A percentile compares a stretch with the other conserved stretches of the same genome.
These are phyloP conservation scores for Macrophya annulata DNA, from an alignment of 2,888 invertebrate genomes.

Conservation along the genomic window DNA sequence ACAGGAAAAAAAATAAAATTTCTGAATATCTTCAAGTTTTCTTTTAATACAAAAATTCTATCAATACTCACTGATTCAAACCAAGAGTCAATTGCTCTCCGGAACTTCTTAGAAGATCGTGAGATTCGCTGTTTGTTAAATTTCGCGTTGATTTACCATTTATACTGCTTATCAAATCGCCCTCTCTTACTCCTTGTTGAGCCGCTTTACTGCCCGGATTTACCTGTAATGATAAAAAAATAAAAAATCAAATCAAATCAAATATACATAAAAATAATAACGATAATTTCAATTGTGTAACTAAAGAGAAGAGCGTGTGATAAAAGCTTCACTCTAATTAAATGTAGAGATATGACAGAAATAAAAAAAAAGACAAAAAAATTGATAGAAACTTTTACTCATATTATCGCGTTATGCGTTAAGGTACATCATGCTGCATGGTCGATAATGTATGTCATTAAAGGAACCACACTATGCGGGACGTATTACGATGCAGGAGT, in stretches of 20 bases:
- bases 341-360: background rate
- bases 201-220: slow-evolving; percentile 94
- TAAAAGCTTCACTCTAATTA: background rate
- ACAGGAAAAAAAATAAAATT: background rate
- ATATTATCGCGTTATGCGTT: background rate
- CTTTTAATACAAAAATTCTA: background rate
- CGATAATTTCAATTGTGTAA: background rate
- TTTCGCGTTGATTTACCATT: slow-evolving; percentile 87
- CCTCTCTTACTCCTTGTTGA: slow-evolving; percentile 89
- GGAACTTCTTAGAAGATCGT: slow-evolving; percentile 87
- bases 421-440: background rate
- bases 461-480: background rate
- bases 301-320: background rate
- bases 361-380: background rate
- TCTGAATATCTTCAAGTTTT: background rate
- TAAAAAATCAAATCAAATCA: background rate
- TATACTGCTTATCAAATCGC: slow-evolving; percentile 90
- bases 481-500: slow-evolving; percentile 16
- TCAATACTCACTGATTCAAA: slow-evolving; percentile 86
- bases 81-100: slow-evolving; percentile 86
- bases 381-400: background rate
- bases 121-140: slow-evolving; percentile 87
- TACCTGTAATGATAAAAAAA: slow-evolving; percentile 84
- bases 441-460: slow-evolving; percentile 38
- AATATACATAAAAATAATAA: background rate